phyloP scores from a whole-genome alignment of 2,113 vertebrate species.

The Leptobrachium leishanense region DNA sequence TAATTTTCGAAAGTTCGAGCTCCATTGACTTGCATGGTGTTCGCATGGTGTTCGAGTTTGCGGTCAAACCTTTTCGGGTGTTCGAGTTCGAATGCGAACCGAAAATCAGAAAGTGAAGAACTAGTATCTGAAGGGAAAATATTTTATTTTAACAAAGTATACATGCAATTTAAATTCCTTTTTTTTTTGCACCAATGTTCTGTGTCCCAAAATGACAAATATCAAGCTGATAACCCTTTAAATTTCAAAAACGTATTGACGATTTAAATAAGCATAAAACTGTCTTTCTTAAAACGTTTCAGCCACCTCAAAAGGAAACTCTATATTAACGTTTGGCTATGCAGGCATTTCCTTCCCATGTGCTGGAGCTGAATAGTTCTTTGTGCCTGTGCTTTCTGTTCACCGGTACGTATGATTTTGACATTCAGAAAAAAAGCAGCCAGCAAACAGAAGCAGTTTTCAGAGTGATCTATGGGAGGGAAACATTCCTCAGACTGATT shows the following conservation, averaged over 20 bases:
- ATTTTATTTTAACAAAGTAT: no score
- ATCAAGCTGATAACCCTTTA: constrained; percentile 53
- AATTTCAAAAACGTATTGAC: not conserved
- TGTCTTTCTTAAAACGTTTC: constrained; percentile 64
- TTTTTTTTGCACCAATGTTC: no score
- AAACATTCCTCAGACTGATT: constrained; percentile 62
- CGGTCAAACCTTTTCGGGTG: no score
- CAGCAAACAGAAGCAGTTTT: constrained; percentile 65
- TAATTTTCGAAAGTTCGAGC: no score
- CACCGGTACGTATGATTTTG: constrained; percentile 54
- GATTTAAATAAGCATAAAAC: constrained; percentile 62
- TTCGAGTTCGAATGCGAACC: no score
- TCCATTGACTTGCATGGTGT: no score
- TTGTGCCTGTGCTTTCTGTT: constrained; percentile 61
- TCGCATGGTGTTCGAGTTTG: no score
- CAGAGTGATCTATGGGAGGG: constrained; percentile 54
- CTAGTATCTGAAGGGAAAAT: no score
- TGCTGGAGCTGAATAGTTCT: constrained; percentile 68
- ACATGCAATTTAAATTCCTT: constrained; percentile 69
- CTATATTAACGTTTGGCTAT: constrained; percentile 62
- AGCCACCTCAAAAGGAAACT: constrained; percentile 65
- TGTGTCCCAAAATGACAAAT: constrained; percentile 73
- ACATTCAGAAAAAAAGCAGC: constrained; percentile 49
- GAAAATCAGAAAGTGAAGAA: no score
- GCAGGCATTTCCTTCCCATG: constrained; percentile 67